A percentile compares a stretch with the other conserved stretches of the same genome.
Conservation (phyloP, 2,113 vertebrate species). For the Malaclemys terrapin region DNA sequence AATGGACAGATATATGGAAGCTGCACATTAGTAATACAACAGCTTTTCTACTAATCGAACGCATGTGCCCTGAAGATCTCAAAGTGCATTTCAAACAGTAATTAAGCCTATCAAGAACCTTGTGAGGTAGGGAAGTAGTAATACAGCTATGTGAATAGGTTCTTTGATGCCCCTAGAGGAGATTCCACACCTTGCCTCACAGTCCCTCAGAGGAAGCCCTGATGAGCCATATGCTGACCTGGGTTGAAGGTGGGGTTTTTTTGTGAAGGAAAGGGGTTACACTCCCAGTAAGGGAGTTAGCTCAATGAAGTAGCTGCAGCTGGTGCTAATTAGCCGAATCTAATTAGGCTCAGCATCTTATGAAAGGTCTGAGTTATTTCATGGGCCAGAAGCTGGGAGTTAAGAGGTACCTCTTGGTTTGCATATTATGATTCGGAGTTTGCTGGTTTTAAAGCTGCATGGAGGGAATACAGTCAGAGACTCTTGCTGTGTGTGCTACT, state of each 20-base stretch:
- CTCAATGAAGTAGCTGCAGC: not conserved
- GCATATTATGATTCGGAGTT: not conserved
- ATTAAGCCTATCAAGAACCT: accelerated
- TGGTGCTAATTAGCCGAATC: accelerated
- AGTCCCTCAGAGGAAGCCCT: not conserved
- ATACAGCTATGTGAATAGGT: not conserved
- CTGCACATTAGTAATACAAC: not conserved
- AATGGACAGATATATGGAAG: not conserved
- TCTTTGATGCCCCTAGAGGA: not conserved
- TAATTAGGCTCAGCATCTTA: accelerated
- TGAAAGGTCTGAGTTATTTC: accelerated
- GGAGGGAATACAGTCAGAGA: no score
- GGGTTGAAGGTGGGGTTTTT: not conserved
- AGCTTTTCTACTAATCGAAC: not conserved
- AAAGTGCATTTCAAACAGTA: accelerated
- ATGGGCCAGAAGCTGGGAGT: accelerated
- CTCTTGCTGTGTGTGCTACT: not conserved
- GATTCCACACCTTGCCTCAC: not conserved
- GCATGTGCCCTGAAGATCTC: accelerated
- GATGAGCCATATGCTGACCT: not conserved
- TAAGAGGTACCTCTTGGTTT: no score
- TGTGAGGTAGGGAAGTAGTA: accelerated
- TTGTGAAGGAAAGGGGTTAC: not conserved
- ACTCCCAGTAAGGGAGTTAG: not conserved
- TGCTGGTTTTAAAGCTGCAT: not conserved